Percentiles rank a stretch among this genome's conserved stretches.
Conservation (phyloP, 2,888 invertebrate species). For the Blastobasis lacticolella region DNA sequence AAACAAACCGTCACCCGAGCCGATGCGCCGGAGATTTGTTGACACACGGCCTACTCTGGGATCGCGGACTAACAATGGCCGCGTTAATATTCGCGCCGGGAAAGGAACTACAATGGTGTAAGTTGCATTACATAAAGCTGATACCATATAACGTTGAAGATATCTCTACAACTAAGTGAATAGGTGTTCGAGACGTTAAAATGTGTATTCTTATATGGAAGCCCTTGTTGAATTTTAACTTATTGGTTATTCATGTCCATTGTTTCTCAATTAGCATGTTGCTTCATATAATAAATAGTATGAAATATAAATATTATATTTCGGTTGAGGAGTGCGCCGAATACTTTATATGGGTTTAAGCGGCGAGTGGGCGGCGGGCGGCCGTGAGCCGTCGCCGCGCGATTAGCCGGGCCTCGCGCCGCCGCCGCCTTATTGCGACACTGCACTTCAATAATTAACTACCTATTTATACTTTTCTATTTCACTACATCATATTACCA, state of each 20-base stretch:
- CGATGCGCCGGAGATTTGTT: conserved; percentile 28
- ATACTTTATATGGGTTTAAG: conserved; percentile 68
- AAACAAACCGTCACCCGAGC: conserved; percentile 28
- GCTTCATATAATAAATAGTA: conserved; percentile 40
- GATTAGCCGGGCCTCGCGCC: conserved; percentile 49
- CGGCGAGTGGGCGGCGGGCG: conserved; percentile 66
- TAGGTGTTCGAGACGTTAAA: no score
- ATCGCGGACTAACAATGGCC: conserved; percentile 6
- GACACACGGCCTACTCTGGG: conserved; percentile 33
- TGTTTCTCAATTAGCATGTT: conserved; percentile 54
- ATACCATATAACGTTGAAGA: no score
- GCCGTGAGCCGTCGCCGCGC: conserved; percentile 60
- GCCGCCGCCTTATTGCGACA: conserved; percentile 44
- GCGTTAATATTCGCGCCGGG: no score
- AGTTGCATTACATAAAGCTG: no score
- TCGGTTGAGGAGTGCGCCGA: conserved; percentile 49
- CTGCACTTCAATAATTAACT: conserved; percentile 45
- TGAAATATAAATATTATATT: conserved; percentile 67
- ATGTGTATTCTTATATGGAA: no score
- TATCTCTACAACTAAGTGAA: no score
- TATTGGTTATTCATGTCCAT: conserved; percentile 17
- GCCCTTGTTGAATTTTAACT: no score
- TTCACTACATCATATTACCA: neutral
- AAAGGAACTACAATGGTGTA: no score
- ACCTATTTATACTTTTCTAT: conserved; percentile 7